Base-by-base conservation (phyloP, 2,113 vertebrate genomes). In the Dendropsophus ebraccatus region DNA sequence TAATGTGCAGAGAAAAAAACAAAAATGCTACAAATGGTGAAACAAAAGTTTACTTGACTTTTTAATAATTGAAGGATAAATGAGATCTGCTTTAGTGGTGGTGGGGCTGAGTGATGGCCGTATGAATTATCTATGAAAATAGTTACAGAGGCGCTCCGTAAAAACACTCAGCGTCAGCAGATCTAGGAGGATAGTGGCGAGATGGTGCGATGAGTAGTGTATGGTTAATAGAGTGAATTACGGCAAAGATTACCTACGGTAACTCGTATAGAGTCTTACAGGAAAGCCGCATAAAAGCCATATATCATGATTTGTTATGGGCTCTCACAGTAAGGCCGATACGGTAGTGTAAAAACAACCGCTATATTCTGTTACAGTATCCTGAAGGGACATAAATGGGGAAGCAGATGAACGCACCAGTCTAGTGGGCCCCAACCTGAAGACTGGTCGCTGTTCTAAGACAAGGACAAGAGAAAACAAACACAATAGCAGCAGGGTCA, bases 101-200 rank as follows among this genome's bases (percentile, higher is more conserved):
- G 56, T 37, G 35, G 54, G 25, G 60, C 35, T n/a, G n/a, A 60
- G 32, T 47, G 78, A 81, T n/a, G 23, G 54, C 3, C 56, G 8
- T 45, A 80, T 80, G n/a, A 81, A 81, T 81, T 47, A 81, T 81
- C 78, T 32, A 81, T 81, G 78, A 47, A 62, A 81, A 60, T 45
- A 28, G 35, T 25, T 30, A 25, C 35, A 62, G 21, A 37, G 32
- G 8, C 56, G 35, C 23, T 54, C 32, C 32, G 14, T 79, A 37
- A 41, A 78, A 79, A 37, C 75, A 56, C 52, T 41, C 65, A 21
- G 35, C 23, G 67, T 70, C 67, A 70, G 35, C 67, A 70, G 6
- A 30, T 65, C 7, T 30, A 49, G 65, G 35, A 69, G 65, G 30
- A 35, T 69, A 35, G 12, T 69, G 32, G n/a, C n/a, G n/a, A n/a